phyloP scores from a whole-genome alignment of 2,797 vertebrate genomes.

The Otus scops region DNA sequence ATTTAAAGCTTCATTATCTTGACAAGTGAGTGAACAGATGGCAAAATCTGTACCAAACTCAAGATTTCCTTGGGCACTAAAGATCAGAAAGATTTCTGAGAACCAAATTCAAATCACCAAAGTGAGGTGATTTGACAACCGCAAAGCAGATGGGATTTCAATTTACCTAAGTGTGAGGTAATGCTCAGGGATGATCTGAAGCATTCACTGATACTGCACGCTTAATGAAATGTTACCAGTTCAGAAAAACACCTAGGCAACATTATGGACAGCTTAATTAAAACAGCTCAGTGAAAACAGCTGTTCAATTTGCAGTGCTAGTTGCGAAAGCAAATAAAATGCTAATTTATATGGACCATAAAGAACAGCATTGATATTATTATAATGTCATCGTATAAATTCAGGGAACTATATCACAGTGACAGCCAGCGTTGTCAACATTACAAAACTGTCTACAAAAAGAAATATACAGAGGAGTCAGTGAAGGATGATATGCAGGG shows the following conservation, averaged over 20 bases:
- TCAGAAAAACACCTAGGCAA: constrained; percentile 3
- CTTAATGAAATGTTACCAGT: constrained; percentile 12
- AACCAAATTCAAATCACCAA: background rate
- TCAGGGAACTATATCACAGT: background rate
- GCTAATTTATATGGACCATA: constrained; percentile 35
- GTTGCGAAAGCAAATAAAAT: constrained; percentile 31
- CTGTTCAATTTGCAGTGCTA: constrained; percentile 35
- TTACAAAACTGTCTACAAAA: background rate
- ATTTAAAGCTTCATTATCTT: constrained; percentile 54
- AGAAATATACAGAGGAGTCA: background rate
- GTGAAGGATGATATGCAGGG: background rate
- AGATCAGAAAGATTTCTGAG: background rate
- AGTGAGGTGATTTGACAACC: background rate
- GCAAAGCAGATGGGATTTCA: constrained; percentile 38
- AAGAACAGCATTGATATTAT: background rate
- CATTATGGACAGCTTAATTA: constrained; percentile 48
- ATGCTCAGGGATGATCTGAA: constrained; percentile 26
- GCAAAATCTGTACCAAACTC: constrained; percentile 32
- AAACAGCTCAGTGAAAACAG: constrained; percentile 32
- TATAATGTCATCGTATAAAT: constrained; percentile 31
- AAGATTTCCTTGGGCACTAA: background rate
- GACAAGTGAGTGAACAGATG: constrained; percentile 45
- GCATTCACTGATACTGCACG: background rate
- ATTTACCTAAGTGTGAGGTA: constrained; percentile 27
- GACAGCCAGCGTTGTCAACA: background rate